Base-by-base conservation (phyloP, 2,797 vertebrate genomes). In the Lepus oiostolus region DNA sequence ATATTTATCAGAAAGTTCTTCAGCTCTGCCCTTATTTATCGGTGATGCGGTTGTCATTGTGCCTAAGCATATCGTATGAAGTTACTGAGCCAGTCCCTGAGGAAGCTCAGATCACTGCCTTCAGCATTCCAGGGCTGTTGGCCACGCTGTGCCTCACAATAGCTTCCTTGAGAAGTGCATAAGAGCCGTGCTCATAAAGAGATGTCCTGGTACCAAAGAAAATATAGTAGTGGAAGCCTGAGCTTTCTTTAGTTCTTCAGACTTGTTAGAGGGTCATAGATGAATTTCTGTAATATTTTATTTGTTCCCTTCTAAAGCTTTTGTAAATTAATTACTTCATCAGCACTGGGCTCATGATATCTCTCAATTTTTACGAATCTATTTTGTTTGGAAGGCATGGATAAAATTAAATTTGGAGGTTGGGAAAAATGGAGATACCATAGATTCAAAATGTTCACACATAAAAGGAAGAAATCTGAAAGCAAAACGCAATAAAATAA, bases 1-100 rank as follows among this genome's bases (percentile, higher is more conserved):
- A 92, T 90, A 93, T 74, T 91, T 94, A 93, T 83, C 8, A 3
- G 54, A 91, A 94, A 90, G 58, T 63, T 95, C 19, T 82, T 35
- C 71, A 86, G 47, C 47, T 32, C 30, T 76, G 85, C 60, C 52
- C 42, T 93, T n/a, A 63, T 79, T 90, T 93, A 88, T 54, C 8
- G 50, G 38, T 67, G 42, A 52, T 82, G 54, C 42, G 42, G 24
- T 62, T 88, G 60, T 79, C 35, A 50, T n/a, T 6, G 21, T 71
- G 68, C 47, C 71, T 72, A 68, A 87, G 74, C 22, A n/a, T 30
- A 82, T 47, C 28, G 85, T 35, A 12, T 77, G 47, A 81, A 68
- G 13, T 83, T 65, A 82, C 84, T 77, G 32, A 38, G 50, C 54
- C 63, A 19, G 58, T 84, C 68, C 58, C 42, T 21, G n/a, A 88